A percentile compares a stretch with the other conserved stretches of the same genome.
Conservation (phyloP, 1,140 invertebrate species). For the Phthorimaea operculella region DNA sequence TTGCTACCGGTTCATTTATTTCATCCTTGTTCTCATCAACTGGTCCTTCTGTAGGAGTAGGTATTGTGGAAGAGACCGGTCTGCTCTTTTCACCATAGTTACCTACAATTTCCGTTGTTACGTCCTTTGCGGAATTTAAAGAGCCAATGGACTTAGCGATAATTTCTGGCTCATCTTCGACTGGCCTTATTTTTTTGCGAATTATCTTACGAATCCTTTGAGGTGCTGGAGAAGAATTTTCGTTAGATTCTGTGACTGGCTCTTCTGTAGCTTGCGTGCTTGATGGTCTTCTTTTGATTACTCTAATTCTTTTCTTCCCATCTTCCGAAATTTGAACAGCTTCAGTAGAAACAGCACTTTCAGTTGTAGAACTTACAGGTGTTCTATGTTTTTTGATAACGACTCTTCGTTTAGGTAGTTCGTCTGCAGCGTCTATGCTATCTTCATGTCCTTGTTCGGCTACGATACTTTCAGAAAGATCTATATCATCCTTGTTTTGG, state of each 20-base stretch:
- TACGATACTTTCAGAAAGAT: constrained; percentile 69
- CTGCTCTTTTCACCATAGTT: constrained; percentile 56
- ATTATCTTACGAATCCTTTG: constrained; percentile 66
- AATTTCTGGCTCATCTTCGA: constrained; percentile 33
- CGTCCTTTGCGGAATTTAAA: constrained; percentile 25
- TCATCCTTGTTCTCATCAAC: neutral
- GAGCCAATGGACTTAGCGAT: constrained; percentile 28
- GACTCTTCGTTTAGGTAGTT: constrained; percentile 30
- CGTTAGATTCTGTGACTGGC: constrained; percentile 16
- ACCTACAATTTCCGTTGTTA: constrained; percentile 25
- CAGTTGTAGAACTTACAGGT: constrained; percentile 24
- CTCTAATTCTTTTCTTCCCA: constrained; percentile 46
- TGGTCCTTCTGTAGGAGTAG: neutral
- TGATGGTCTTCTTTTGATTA: constrained; percentile 50
- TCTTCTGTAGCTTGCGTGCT: constrained; percentile 24
- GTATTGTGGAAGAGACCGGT: constrained; percentile 7
- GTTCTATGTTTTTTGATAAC: constrained; percentile 43
- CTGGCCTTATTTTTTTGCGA: constrained; percentile 63
- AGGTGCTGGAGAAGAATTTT: constrained; percentile 23
- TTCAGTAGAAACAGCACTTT: constrained; percentile 30
- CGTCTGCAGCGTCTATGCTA: constrained; percentile 19
- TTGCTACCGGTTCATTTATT: constrained; percentile 4
- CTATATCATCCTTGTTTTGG: constrained; percentile 68
- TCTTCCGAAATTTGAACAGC: constrained; percentile 26
- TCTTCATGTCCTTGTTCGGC: constrained; percentile 37